phyloP scores from a whole-genome alignment of 2,797 vertebrate genomes.

The Phataginus tetradactyla region DNA sequence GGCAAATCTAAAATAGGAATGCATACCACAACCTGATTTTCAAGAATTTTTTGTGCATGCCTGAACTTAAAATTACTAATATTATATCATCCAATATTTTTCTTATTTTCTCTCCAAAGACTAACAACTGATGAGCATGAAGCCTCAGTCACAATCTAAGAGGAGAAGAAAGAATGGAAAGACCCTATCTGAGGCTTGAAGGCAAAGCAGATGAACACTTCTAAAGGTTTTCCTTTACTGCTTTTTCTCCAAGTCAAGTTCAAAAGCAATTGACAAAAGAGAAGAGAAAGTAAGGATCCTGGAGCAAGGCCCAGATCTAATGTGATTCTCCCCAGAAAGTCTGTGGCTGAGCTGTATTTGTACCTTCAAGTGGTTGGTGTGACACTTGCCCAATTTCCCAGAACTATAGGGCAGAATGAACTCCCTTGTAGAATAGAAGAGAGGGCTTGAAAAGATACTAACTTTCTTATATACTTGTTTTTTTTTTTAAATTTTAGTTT shows the following conservation, averaged over 20 bases:
- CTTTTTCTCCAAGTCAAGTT: conserved; percentile 72
- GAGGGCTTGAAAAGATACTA: neutral
- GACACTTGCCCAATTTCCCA: neutral
- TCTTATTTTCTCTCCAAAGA: conserved; percentile 81
- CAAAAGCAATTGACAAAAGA: conserved; percentile 59
- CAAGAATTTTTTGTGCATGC: conserved; percentile 84
- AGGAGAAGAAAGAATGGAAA: conserved; percentile 65
- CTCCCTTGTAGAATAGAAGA: neutral
- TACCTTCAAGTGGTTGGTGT: neutral
- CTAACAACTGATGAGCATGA: conserved; percentile 77
- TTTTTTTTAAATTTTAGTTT: conserved; percentile 53
- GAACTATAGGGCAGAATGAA: neutral
- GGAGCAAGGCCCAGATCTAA: neutral
- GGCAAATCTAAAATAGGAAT: conserved; percentile 88
- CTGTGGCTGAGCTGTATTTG: neutral
- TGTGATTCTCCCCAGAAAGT: neutral
- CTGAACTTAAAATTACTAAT: conserved; percentile 85
- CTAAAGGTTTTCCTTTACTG: conserved; percentile 76
- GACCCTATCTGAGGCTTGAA: conserved; percentile 74
- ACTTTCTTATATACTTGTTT: conserved; percentile 32
- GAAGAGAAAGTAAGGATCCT: neutral
- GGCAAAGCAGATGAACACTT: conserved; percentile 74
- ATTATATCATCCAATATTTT: conserved; percentile 84
- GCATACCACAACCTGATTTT: conserved; percentile 85
- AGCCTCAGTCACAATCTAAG: conserved; percentile 74